Evolutionary conservation across 2,797 vertebrate genomes (phyloP), one percentile per base, ranked within the genome.

Genomic region (Muraenolepis orangiensis): DNA sequence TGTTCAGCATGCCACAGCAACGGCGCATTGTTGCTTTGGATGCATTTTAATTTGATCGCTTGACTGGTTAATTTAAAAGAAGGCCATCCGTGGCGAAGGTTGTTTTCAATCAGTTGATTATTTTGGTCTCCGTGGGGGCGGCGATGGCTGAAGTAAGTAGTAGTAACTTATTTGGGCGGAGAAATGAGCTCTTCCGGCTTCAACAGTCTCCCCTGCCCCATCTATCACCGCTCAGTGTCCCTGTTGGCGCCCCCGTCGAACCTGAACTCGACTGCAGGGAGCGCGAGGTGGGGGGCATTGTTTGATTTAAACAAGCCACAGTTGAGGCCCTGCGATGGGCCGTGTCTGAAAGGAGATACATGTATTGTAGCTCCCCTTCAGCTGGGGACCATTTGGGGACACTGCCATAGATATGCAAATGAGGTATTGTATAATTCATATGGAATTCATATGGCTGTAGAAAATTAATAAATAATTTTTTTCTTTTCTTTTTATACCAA

Each of bases 11-110:
- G 72, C 72, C 0, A 30, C n/a, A 30, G 61, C 66, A 42, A 72
- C 71, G 82, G 70, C 78, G 61, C 20, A 73, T 74, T 71, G 40
- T 66, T 81, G 72, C 71, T 83, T 81, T 75, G 67, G 64, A 73
- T 72, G 66, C 23, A 69, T 77, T 82, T 79, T 26, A 72, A 81
- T 76, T 71, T 72, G 38, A 76, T 29, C 72, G 32, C 31, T 76
- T 69, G 18, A 30, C 34, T n/a, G 68, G 28, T 71, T 70, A 42
- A n/a, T 38, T 66, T 36, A 67, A 67, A 42, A 32, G 66, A 76
- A 76, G 70, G 23, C 26, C 26, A 42, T 61, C 69, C 5, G 40
- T 36, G 29, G 66, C 38, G 14, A 31, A 30, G 18, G 67, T 78
- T 82, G 3, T 78, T 75, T 74, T 46, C 11, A 78, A 69, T 30